Conservation (phyloP, 2,888 invertebrate species). For the Nomada ruficornis region DNA sequence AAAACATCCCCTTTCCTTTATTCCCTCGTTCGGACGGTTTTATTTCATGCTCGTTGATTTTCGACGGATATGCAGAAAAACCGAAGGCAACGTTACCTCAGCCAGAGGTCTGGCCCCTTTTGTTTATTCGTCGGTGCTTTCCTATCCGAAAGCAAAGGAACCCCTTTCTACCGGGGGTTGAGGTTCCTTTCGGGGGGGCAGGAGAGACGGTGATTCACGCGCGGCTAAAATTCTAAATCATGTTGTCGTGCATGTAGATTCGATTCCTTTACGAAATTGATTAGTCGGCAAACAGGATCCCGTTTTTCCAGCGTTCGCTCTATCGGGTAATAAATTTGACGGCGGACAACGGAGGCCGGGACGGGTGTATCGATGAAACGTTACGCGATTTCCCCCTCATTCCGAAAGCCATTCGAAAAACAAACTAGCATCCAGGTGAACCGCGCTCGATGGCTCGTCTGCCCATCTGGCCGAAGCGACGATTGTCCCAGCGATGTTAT, state of each 20-base stretch:
- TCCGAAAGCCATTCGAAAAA: conserved; percentile 2
- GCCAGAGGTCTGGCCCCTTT: background rate
- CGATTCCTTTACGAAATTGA: too few species aligned
- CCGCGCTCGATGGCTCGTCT: conserved; percentile 20
- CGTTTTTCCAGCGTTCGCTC: too few species aligned
- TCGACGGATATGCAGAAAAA: conserved; percentile 35
- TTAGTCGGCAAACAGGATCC: too few species aligned
- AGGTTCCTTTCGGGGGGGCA: too few species aligned
- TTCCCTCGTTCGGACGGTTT: conserved; percentile 31
- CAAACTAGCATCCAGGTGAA: conserved; percentile 29
- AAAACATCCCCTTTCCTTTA: conserved; percentile 35
- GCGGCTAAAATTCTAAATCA: too few species aligned
- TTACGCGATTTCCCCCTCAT: conserved; percentile 16
- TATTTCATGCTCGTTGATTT: conserved; percentile 46
- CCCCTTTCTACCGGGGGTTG: too few species aligned
- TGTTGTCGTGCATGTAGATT: too few species aligned
- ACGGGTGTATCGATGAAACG: conserved; percentile 10
- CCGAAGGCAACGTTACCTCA: conserved; percentile 26
- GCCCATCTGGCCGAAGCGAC: conserved; percentile 41
- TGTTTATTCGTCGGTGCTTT: background rate
- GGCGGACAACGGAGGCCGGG: background rate
- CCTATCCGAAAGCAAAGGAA: background rate
- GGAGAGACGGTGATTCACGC: too few species aligned
- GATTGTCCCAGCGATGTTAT: conserved; percentile 60
- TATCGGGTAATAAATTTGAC: background rate